These are phyloP conservation scores for Galerucella calmariensis DNA, from an alignment of 2,888 invertebrate genomes.

Conservation along the genomic window DNA sequence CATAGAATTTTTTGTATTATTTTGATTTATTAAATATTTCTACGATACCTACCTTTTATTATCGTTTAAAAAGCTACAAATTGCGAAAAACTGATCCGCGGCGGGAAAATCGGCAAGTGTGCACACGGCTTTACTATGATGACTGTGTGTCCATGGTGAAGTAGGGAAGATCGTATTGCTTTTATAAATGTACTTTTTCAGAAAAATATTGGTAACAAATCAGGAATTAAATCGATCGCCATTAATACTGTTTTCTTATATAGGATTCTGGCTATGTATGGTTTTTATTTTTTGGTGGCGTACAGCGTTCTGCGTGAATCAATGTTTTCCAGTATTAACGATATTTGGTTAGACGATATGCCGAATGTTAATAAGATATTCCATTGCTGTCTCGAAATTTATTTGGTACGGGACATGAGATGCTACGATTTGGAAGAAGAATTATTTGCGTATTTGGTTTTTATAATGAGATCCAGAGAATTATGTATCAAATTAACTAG, in stretches of 20 bases:
- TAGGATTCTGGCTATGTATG: slow-evolving; percentile 76
- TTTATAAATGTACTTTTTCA: neutral
- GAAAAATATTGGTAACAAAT: neutral
- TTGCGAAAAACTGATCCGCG: no score
- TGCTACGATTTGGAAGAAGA: slow-evolving; percentile 73
- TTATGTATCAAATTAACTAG: slow-evolving; percentile 52
- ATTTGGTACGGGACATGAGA: slow-evolving; percentile 68
- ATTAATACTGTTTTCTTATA: slow-evolving; percentile 40
- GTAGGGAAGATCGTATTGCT: no score
- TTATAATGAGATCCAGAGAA: slow-evolving; percentile 72
- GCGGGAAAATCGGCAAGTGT: no score
- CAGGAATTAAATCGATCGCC: neutral
- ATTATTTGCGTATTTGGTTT: slow-evolving; percentile 73
- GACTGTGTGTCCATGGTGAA: no score
- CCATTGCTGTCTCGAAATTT: slow-evolving; percentile 55
- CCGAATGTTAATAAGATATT: slow-evolving; percentile 56
- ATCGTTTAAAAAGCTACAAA: neutral
- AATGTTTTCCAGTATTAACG: slow-evolving; percentile 63
- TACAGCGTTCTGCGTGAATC: slow-evolving; percentile 54
- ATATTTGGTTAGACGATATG: slow-evolving; percentile 53
- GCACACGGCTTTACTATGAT: no score
- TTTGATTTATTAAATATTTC: neutral
- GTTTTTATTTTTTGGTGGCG: slow-evolving; percentile 72
- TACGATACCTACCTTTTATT: neutral
- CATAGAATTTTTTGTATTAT: neutral